Percentiles rank a stretch among this genome's conserved stretches.
These are phyloP conservation scores for Galerucella nymphaeae DNA, from an alignment of 2,888 invertebrate species.

Conservation along the genomic window DNA sequence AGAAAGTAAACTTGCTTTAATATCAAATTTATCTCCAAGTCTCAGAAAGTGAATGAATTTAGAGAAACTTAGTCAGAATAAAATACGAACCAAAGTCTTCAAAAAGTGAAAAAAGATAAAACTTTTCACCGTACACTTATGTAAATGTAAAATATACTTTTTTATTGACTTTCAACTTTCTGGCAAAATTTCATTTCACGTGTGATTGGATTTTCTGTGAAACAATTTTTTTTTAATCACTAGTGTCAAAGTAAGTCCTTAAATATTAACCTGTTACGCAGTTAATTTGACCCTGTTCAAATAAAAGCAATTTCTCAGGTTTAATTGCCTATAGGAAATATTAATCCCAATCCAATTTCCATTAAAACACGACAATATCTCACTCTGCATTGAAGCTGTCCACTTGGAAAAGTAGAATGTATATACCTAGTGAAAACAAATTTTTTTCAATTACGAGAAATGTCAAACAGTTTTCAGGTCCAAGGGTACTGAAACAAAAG, in stretches of 20 bases:
- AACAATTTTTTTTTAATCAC: not conserved
- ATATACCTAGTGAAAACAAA: constrained; percentile 19
- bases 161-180: not conserved
- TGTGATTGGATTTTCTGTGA: not conserved
- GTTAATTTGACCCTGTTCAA: not conserved
- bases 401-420: constrained; percentile 18
- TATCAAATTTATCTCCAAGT: not conserved
- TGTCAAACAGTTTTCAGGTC: constrained; percentile 29
- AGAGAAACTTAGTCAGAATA: not conserved
- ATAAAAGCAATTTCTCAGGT: not conserved
- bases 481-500: constrained; percentile 19
- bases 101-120: not conserved
- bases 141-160: constrained; percentile 4
- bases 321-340: not conserved
- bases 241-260: not conserved
- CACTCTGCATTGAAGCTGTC: constrained; percentile 11
- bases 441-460: constrained; percentile 27
- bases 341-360: constrained; percentile 27
- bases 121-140: not conserved
- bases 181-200: not conserved
- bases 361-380: constrained; percentile 19
- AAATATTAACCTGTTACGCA: not conserved
- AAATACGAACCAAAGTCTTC: not conserved
- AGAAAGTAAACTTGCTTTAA: not conserved
- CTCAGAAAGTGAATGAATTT: not conserved